These are phyloP conservation scores for Schizopygopsis pylzovi DNA, from an alignment of 2,797 vertebrate genomes.

Conservation along the genomic window DNA sequence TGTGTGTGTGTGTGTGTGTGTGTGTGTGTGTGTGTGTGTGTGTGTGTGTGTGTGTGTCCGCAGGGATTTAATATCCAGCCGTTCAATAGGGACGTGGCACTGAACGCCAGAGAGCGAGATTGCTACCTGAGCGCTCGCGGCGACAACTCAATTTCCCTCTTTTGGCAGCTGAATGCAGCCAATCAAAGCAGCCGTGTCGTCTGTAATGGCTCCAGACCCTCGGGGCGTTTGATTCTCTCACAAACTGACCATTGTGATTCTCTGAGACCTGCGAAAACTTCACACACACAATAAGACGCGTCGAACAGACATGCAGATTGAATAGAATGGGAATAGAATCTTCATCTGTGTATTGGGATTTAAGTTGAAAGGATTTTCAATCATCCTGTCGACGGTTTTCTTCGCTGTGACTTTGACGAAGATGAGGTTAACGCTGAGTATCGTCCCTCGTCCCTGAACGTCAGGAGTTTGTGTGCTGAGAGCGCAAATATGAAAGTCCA, in stretches of 20 bases:
- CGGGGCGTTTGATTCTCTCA: constrained; percentile 63
- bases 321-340: not conserved
- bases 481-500: constrained; percentile 70
- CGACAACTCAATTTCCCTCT: constrained; percentile 78
- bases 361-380: constrained; percentile 32
- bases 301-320: constrained; percentile 26
- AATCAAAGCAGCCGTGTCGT: constrained; percentile 76
- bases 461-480: constrained; percentile 67
- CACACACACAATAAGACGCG: constrained; percentile 7
- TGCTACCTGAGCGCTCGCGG: constrained; percentile 77
- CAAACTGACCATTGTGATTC: constrained; percentile 58
- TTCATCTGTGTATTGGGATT: constrained; percentile 28
- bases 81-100: constrained; percentile 60
- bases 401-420: constrained; percentile 64
- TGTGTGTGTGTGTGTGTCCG: not conserved
- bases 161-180: constrained; percentile 77
- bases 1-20: not conserved
- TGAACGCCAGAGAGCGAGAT: constrained; percentile 65
- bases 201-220: constrained; percentile 75
- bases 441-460: constrained; percentile 62
- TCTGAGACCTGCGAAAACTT: not conserved
- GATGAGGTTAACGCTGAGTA: constrained; percentile 59
- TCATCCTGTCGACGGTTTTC: not conserved
- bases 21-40: not conserved
- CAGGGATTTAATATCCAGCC: constrained; percentile 55